Evolutionary conservation across 1,140 invertebrate genomes (phyloP).

Genomic region (Heterodera carotae): DNA sequence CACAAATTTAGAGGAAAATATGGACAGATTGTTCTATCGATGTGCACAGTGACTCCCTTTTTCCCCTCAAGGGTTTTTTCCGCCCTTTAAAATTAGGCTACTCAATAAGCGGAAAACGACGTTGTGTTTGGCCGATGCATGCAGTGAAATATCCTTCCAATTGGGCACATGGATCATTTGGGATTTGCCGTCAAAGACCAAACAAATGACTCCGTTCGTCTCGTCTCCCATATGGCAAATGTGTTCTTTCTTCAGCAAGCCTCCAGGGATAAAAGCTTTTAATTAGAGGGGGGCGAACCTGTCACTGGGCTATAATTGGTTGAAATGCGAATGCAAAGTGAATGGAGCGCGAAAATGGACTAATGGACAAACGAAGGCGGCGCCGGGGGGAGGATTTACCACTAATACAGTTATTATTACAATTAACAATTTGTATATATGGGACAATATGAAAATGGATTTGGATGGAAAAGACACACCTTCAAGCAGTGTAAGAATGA

Average conservation of each 20-base stretch:
- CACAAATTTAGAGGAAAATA: too few species aligned
- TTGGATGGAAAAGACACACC: too few species aligned
- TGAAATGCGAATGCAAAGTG: slow-evolving; percentile 3
- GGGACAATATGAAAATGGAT: too few species aligned
- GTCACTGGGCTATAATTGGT: slow-evolving; percentile 1
- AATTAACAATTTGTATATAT: too few species aligned
- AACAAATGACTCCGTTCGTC: not conserved
- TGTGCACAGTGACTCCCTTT: too few species aligned
- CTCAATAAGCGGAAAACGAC: not conserved
- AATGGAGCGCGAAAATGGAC: not conserved
- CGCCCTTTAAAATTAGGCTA: not conserved
- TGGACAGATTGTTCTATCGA: too few species aligned
- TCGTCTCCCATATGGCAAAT: not conserved
- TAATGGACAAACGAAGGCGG: not conserved
- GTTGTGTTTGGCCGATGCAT: not conserved
- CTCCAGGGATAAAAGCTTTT: not conserved
- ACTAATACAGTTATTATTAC: not conserved
- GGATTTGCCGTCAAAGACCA: not conserved
- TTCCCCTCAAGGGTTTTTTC: not conserved
- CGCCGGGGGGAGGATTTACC: not conserved
- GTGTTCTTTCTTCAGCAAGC: not conserved
- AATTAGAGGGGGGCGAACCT: slow-evolving; percentile 3
- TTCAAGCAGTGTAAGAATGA: too few species aligned
- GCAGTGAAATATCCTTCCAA: slow-evolving; percentile 8
- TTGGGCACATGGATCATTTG: not conserved